Base-by-base conservation (phyloP, 2,888 invertebrate genomes). In the Pseudococcus viburni region DNA sequence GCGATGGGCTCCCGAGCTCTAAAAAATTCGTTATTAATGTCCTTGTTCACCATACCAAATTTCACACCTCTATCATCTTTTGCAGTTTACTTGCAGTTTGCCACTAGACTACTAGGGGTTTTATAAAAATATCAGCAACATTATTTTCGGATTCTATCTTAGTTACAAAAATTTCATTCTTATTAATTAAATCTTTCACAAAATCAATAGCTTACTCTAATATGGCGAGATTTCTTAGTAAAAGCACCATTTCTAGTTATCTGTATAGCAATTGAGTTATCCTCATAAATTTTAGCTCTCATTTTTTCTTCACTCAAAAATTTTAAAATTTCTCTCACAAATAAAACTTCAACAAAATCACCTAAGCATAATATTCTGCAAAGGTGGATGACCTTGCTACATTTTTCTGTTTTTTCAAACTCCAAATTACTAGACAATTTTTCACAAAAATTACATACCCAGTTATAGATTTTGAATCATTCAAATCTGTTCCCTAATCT, bases 281-380 rank as follows among this genome's bases (percentile, higher is more conserved):
- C 77, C 17, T 77, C 77, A 39, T 39, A 15, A 17, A 77, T 77
- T 22, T 22, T 15, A 17, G 0, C 17, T 55, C 11, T 55, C 11
- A 17, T 15, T 55, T 12, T 0, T 0, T 55, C 55, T 55, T 1
- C 17, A 55, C 17, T 55, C 7, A 77, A 17, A 77, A 77, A 77
- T 39, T 77, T 39, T 12, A 77, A 77, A 22, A 77, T 77, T 22
- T 77, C 33, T 39, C 9, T 77, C 39, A 77, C 39, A 15, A 77
- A 77, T 15, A 77, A 22, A 15, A 77, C 39, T 22, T 77, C 39
- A 39, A 39, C 77, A 77, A 3, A 77, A 0, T 85, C 59, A 26
- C 59, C 51, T 33, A 85, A 15, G 85, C 85, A 59, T 55, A 51
- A 17, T 59, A 85, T 17, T 85, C 85, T 0, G 85, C 59, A 33